These are phyloP conservation scores for Heteromormyrus szaboi DNA, from an alignment of 2,797 vertebrate species.

Conservation along the genomic window DNA sequence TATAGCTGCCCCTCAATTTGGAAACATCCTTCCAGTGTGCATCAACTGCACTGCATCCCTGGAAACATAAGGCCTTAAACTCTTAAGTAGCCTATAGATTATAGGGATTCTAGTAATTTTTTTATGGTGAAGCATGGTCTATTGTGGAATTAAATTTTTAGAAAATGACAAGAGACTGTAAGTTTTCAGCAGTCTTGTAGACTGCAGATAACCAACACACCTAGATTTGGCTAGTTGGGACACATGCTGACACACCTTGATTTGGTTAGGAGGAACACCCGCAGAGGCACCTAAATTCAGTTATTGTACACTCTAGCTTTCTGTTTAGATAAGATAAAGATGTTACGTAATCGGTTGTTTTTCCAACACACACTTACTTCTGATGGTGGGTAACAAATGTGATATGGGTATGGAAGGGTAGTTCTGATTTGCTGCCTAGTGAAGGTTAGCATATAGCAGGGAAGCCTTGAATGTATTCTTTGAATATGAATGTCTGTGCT, in stretches of 20 bases:
- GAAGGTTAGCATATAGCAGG: background rate
- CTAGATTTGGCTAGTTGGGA: background rate
- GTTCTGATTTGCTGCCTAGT: background rate
- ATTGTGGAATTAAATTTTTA: background rate
- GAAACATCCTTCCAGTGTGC: background rate
- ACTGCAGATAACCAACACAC: background rate
- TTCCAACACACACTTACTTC: background rate
- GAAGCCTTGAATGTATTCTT: background rate
- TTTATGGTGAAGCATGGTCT: background rate
- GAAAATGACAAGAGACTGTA: background rate
- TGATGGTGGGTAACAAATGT: background rate
- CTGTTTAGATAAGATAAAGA: background rate
- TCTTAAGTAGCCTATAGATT: background rate
- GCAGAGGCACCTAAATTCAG: background rate
- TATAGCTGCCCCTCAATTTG: background rate
- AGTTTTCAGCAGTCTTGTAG: background rate
- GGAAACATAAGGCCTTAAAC: background rate
- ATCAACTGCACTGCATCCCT: background rate
- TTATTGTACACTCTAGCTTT: background rate
- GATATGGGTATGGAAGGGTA: background rate
- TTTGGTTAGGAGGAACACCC: background rate
- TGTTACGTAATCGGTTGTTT: background rate
- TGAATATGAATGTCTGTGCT: background rate
- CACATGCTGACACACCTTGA: background rate
- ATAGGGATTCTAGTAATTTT: background rate